Evolutionary conservation across 2,797 vertebrate species (phyloP).

Genomic region (Cetoscarus ocellatus): DNA sequence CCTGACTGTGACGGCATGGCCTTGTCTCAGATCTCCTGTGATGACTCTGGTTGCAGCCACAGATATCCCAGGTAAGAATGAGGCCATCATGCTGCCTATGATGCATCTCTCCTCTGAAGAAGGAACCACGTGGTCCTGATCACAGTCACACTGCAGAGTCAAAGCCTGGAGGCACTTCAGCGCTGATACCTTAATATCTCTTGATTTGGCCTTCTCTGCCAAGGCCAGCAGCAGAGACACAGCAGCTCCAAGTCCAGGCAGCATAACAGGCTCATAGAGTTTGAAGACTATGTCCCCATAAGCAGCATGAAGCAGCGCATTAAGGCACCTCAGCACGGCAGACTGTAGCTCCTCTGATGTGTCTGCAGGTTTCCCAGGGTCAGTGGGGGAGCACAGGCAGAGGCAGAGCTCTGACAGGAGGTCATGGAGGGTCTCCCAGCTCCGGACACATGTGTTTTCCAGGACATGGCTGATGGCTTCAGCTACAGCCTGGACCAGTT

Average conservation of each 20-base stretch:
- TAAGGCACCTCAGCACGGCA: slow-evolving; percentile 84
- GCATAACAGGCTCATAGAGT: slow-evolving; percentile 87
- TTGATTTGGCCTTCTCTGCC: slow-evolving; percentile 88
- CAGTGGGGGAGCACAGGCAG: slow-evolving; percentile 84
- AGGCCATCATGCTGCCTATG: slow-evolving; percentile 89
- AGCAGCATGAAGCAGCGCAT: slow-evolving; percentile 89
- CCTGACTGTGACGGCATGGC: slow-evolving; percentile 84
- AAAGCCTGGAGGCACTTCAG: slow-evolving; percentile 89
- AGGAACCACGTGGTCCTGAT: slow-evolving; percentile 73
- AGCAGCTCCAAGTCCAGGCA: slow-evolving; percentile 91
- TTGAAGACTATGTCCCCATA: slow-evolving; percentile 85
- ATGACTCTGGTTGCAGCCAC: slow-evolving; percentile 85
- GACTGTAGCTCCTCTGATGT: slow-evolving; percentile 91
- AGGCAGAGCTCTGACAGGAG: slow-evolving; percentile 92
- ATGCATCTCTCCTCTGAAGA: slow-evolving; percentile 71
- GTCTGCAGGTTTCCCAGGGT: slow-evolving; percentile 78
- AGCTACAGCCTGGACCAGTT: slow-evolving; percentile 85
- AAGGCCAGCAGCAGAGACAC: slow-evolving; percentile 90
- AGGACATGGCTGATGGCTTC: slow-evolving; percentile 87
- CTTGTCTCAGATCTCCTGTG: slow-evolving; percentile 91
- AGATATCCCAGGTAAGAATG: slow-evolving; percentile 93
- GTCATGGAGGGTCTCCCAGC: slow-evolving; percentile 86
- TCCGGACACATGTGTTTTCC: slow-evolving; percentile 87
- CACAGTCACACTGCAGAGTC: slow-evolving; percentile 89
- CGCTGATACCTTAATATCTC: slow-evolving; percentile 86